Percentiles rank a stretch among this genome's conserved stretches.
Evolutionary conservation across 2,113 vertebrate genomes (phyloP).

Genomic region (Cercocebus atys): DNA sequence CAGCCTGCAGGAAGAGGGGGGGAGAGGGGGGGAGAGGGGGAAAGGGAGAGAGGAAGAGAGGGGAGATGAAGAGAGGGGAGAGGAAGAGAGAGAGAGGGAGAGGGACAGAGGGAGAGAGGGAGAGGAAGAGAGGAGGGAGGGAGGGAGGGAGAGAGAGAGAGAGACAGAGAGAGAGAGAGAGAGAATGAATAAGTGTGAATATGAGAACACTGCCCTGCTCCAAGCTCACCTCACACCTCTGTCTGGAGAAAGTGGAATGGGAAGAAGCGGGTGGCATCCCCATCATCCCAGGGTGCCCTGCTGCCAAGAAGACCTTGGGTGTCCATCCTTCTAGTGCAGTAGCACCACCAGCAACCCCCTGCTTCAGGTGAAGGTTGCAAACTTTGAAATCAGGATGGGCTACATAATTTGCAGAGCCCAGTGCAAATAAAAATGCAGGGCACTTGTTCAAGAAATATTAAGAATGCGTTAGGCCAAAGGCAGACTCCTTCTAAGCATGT

Average conservation of each 20-base stretch:
- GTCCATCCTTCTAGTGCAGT: fast-evolving
- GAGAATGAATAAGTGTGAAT: too few species aligned
- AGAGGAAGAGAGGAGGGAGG: too few species aligned
- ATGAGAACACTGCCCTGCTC: background rate
- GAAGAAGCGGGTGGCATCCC: background rate
- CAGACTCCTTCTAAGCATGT: background rate
- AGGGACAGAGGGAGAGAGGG: too few species aligned
- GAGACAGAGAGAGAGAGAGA: background rate
- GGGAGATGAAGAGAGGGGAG: too few species aligned
- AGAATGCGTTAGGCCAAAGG: too few species aligned
- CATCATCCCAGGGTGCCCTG: background rate
- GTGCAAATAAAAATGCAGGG: background rate
- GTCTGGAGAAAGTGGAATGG: background rate
- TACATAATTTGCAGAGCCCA: background rate
- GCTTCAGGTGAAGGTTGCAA: background rate
- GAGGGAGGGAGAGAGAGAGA: background rate
- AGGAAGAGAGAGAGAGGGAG: too few species aligned
- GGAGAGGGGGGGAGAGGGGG: too few species aligned
- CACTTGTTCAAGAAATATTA: background rate
- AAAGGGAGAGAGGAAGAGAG: too few species aligned
- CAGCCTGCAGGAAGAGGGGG: background rate
- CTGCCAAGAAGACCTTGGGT: background rate
- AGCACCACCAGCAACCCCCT: background rate
- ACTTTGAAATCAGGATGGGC: background rate
- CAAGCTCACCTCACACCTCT: background rate